phyloP scores from a whole-genome alignment of 2,113 vertebrate species.

The Alethe castanea region DNA sequence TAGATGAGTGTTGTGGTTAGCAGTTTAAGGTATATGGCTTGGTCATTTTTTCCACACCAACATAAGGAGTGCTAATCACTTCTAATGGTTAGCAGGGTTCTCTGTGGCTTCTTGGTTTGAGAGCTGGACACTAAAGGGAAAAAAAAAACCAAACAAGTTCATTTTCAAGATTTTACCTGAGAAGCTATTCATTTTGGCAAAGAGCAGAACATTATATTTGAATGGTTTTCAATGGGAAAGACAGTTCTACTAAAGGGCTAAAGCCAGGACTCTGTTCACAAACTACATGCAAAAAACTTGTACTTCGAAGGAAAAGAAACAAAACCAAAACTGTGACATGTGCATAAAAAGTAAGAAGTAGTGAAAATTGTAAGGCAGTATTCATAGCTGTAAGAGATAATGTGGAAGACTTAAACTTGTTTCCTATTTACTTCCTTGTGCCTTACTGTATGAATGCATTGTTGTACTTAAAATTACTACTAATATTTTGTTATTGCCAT shows the following conservation, averaged over 20 bases:
- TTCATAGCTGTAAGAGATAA: not conserved
- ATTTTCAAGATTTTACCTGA: not conserved
- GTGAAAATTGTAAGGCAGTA: not conserved
- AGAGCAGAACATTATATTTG: not conserved
- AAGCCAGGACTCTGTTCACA: not conserved
- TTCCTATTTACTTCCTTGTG: not conserved
- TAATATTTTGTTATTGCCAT: not conserved
- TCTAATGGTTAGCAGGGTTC: not conserved
- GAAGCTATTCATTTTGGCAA: not conserved
- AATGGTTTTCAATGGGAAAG: not conserved
- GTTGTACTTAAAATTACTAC: not conserved
- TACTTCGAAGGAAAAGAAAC: not conserved
- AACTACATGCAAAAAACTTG: not conserved
- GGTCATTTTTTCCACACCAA: not conserved
- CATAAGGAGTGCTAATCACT: not conserved
- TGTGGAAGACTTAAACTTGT: not conserved
- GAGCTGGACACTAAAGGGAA: not conserved
- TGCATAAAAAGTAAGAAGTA: not conserved
- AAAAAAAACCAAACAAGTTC: not conserved
- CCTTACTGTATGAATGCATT: not conserved
- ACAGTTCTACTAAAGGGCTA: not conserved
- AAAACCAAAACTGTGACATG: not conserved
- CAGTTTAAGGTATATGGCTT: not conserved
- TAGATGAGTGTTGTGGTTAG: slow-evolving; percentile 50
- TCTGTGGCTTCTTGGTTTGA: slow-evolving; percentile 11